Percentiles rank a stretch among this genome's conserved stretches.
These are phyloP conservation scores for Staurois parvus DNA, from an alignment of 2,797 vertebrate genomes.

Conservation along the genomic window DNA sequence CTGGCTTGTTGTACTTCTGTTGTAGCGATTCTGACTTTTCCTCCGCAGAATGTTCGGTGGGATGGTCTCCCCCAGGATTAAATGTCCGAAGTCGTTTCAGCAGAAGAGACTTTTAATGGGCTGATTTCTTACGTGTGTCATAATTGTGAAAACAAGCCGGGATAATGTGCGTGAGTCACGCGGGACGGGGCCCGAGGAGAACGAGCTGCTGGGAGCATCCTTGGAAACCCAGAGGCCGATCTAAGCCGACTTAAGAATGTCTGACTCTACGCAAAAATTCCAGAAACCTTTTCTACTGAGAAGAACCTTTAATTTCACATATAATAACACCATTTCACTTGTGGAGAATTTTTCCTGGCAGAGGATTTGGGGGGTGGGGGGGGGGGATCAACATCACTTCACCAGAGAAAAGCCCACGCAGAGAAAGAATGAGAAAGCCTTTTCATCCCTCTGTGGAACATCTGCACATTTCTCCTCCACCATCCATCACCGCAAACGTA, in stretches of 20 bases:
- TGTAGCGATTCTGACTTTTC: too few relatives aligned
- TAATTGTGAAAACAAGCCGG: not conserved
- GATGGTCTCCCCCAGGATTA: too few relatives aligned
- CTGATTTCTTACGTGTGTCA: not conserved
- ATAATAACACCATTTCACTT: conserved; percentile 56
- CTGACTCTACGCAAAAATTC: conserved; percentile 43
- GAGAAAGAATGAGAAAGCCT: not conserved
- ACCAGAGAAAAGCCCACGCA: conserved; percentile 41
- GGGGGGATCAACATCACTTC: conserved; percentile 24
- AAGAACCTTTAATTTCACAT: conserved; percentile 52
- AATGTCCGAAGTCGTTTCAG: not conserved
- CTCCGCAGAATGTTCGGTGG: too few relatives aligned
- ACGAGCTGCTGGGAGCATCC: not conserved
- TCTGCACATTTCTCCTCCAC: conserved; percentile 40
- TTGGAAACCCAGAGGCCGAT: conserved; percentile 21
- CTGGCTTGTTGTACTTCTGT: too few relatives aligned
- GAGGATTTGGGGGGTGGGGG: not conserved
- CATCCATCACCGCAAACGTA: not conserved
- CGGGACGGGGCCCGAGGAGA: not conserved
- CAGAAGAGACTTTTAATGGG: not conserved
- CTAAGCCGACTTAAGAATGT: conserved; percentile 41
- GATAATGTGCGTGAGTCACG: not conserved
- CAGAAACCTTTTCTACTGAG: conserved; percentile 27
- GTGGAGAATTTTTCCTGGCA: conserved; percentile 53
- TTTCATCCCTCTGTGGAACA: conserved; percentile 33